Conservation (phyloP, 2,113 vertebrate genomes). For the Micronycteris hirsuta region DNA sequence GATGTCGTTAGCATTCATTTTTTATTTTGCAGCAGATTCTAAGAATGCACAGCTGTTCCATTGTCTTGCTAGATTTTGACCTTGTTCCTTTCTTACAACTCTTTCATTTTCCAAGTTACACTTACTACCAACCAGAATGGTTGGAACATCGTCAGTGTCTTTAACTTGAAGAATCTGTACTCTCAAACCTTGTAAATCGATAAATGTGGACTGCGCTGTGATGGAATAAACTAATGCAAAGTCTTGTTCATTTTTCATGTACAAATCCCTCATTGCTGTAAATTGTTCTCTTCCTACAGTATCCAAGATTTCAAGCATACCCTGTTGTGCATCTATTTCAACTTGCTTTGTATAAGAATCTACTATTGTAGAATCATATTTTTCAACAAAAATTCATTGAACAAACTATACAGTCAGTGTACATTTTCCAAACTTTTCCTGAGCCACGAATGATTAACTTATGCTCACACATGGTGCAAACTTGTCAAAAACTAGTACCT, state of each 20-base stretch:
- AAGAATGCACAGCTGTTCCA: conserved; percentile 98
- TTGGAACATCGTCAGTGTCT: conserved; percentile 93
- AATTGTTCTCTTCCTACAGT: conserved; percentile 91
- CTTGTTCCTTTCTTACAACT: conserved; percentile 97
- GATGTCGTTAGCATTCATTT: conserved; percentile 99
- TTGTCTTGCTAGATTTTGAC: conserved; percentile 94
- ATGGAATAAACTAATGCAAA: conserved; percentile 91
- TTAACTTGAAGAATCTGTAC: conserved; percentile 91
- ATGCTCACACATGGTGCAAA: too few species aligned
- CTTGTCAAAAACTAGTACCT: too few species aligned
- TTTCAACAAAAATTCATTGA: too few species aligned
- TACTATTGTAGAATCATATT: too few species aligned
- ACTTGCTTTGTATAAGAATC: conserved; percentile 80
- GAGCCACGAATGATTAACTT: too few species aligned
- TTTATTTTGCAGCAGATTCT: conserved; percentile 98
- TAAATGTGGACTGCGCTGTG: conserved; percentile 89
- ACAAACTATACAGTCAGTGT: too few species aligned
- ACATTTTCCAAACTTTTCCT: too few species aligned
- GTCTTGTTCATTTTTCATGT: conserved; percentile 90
- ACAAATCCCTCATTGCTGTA: conserved; percentile 89
- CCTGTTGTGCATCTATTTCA: conserved; percentile 90
- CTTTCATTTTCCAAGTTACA: conserved; percentile 98
- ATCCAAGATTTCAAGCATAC: conserved; percentile 91
- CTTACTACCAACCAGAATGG: conserved; percentile 98
- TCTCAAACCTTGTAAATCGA: conserved; percentile 88